Base-by-base conservation (phyloP, 2,888 invertebrate genomes). In the Sisyra nigra region DNA sequence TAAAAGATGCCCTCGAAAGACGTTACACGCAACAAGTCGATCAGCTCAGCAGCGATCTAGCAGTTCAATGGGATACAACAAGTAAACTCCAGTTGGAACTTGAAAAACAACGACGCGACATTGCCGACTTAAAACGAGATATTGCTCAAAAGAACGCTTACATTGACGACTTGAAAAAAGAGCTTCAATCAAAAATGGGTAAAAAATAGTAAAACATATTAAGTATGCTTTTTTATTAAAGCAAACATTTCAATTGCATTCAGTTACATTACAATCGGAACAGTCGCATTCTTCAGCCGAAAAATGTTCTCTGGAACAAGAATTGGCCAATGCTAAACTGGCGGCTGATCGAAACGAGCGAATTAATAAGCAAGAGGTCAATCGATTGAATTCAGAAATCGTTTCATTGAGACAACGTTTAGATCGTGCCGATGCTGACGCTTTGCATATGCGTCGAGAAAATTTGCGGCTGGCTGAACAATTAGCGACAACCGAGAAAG, bases 101-200 rank as follows among this genome's bases (percentile, higher is more conserved):
- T 48, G 87, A 88, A 48, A 77, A 84, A 19, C 83, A 84, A 53
- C 73, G 80, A 45, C 72, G 87, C 8, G 76, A 82, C 49, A 82
- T 85, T 52, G 67, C 72, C 2, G 86, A 87, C 49, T 56, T 84
- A 35, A 76, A 81, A 49, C 68, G 86, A n/a, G 86, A 87, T 49
- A 57, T 85, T 11, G 71, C 77, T 1, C 81, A 82, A 63, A 82
- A 81, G 54, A 79, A 74, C 50, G 68, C 77, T 0, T 74, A 79
- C 44, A 74, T 86, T 40, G 86, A 87, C 30, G 85, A 86, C 50
- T 59, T 87, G 3, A 80, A 81, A 54, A 80, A 80, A 66, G 87
- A 87, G 52, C 65, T 85, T 46, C 80, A 82, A 51, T 75, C 72
- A 48, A 86, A 85, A 65, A 77, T 76, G 46, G 69, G 81, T 80